Evolutionary conservation across 2,113 vertebrate genomes (phyloP).

Genomic region (Myrmecobius fasciatus): DNA sequence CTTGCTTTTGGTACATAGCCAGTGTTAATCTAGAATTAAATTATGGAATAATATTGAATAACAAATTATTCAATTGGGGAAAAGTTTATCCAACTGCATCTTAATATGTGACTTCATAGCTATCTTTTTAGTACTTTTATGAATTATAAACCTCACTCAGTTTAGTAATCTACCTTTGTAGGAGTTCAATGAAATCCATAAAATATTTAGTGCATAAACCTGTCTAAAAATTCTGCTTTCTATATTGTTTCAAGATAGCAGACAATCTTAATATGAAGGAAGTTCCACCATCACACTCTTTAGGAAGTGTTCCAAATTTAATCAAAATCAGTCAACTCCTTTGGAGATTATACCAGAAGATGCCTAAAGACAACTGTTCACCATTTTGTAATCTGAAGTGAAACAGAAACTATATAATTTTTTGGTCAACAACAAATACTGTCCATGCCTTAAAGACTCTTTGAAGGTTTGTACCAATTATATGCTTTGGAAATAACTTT

Average conservation of each 20-base stretch:
- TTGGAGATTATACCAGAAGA: conserved; percentile 3
- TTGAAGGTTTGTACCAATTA: not conserved
- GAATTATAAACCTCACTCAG: not conserved
- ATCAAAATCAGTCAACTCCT: not conserved
- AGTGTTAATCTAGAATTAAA: not conserved
- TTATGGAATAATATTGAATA: not conserved
- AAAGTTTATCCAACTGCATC: not conserved
- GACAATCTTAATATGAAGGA: not conserved
- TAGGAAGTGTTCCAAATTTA: not conserved
- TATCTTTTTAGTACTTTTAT: conserved; percentile 5
- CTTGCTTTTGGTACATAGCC: not conserved
- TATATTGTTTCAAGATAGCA: not conserved
- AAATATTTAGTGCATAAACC: not conserved
- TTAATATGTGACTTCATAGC: not conserved
- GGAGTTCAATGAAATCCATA: not conserved
- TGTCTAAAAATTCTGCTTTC: not conserved
- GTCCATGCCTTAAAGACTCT: not conserved
- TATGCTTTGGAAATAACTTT: not conserved
- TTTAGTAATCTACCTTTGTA: not conserved
- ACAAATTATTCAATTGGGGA: conserved; percentile 6
- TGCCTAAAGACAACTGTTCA: conserved; percentile 19
- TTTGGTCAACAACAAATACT: not conserved
- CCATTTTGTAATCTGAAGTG: not conserved
- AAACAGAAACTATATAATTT: not conserved
- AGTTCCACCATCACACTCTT: not conserved